Conservation (phyloP, 2,888 invertebrate species). For the Digitonthophagus gazella region DNA sequence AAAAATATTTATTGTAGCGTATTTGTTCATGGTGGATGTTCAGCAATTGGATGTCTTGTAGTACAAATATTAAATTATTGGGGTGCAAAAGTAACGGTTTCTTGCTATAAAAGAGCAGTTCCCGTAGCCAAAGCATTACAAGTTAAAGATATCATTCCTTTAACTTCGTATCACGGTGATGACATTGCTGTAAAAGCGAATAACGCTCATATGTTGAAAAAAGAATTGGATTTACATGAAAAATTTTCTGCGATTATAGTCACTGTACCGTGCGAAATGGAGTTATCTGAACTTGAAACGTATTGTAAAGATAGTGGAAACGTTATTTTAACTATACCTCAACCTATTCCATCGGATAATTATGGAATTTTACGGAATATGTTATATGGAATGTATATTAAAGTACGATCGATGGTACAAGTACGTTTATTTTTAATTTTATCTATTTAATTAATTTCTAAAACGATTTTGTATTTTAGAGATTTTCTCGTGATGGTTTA, state of each 20-base stretch:
- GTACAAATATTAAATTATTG: conserved; percentile 59
- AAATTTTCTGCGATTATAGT: conserved; percentile 45
- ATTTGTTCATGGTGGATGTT: conserved; percentile 58
- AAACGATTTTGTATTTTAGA: conserved; percentile 15
- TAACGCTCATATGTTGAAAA: conserved; percentile 30
- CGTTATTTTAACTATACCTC: conserved; percentile 53
- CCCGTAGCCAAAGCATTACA: conserved; percentile 58
- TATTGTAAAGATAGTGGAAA: conserved; percentile 39
- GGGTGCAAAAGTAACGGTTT: conserved; percentile 58
- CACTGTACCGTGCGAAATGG: conserved; percentile 40
- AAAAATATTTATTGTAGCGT: conserved; percentile 47
- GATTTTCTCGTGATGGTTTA: conserved; percentile 37
- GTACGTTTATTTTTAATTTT: conserved; percentile 38
- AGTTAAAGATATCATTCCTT: conserved; percentile 55
- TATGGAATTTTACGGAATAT: conserved; percentile 53
- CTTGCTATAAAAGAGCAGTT: conserved; percentile 55
- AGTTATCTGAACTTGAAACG: conserved; percentile 34
- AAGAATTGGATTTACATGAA: conserved; percentile 44
- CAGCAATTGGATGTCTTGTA: conserved; percentile 60
- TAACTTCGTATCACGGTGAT: conserved; percentile 34
- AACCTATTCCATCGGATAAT: conserved; percentile 54
- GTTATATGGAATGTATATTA: conserved; percentile 52
- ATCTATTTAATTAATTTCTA: not conserved
- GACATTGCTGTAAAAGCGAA: conserved; percentile 34
- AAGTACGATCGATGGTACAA: conserved; percentile 49